Percentiles rank a stretch among this genome's conserved stretches.
Conservation (phyloP, 2,888 invertebrate species). For the Athripsodes cinereus region DNA sequence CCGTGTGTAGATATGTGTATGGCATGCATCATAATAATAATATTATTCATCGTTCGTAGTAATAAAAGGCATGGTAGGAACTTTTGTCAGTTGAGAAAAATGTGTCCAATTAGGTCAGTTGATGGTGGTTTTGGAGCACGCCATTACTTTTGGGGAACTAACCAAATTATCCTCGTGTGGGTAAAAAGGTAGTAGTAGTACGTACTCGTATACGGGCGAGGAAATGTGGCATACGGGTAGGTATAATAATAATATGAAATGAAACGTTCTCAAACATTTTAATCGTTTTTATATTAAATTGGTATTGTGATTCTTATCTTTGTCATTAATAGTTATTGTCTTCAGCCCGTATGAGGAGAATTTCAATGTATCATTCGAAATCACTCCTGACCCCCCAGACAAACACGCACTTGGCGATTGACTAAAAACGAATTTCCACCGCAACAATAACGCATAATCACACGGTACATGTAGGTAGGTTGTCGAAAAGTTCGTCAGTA, state of each 20-base stretch:
- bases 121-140: slow-evolving; percentile 26
- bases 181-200: neutral
- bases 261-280: neutral
- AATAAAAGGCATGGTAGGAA: slow-evolving; percentile 18
- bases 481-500: too few relatives aligned
- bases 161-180: slow-evolving; percentile 26
- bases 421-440: too few relatives aligned
- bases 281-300: too few relatives aligned
- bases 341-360: neutral
- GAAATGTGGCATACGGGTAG: neutral
- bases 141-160: slow-evolving; percentile 27
- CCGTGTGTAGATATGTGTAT: too few relatives aligned
- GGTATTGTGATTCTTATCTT: neutral
- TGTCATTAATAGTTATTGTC: neutral
- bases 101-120: slow-evolving; percentile 27
- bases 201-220: neutral
- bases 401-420: too few relatives aligned
- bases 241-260: too few relatives aligned
- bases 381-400: too few relatives aligned
- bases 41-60: slow-evolving; percentile 7
- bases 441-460: too few relatives aligned
- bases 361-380: too few relatives aligned
- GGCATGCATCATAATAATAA: too few relatives aligned
- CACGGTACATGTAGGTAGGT: too few relatives aligned
- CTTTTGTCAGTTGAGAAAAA: slow-evolving; percentile 27